Base-by-base conservation (phyloP, 2,113 vertebrate species). In the Xenus cinereus region DNA sequence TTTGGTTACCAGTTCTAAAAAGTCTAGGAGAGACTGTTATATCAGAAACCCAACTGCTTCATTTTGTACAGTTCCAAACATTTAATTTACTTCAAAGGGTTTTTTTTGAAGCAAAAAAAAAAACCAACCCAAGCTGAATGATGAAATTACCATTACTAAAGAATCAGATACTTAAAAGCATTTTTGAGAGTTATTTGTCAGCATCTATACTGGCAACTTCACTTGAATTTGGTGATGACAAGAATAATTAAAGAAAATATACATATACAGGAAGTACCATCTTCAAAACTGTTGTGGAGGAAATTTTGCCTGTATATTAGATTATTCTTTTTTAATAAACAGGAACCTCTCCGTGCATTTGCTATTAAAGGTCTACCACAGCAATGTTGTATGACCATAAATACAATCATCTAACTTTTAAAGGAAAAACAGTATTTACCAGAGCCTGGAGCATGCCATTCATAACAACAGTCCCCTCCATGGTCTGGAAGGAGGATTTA, bases 361-460 rank as follows among this genome's bases (percentile, higher is more conserved):
- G 9, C 33, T 68, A n/a, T 51, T 56, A 51, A 76, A 79, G 11
- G 21, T 39, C 46, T 60, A 30, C 32, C 33, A 14, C 0, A 77
- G 19, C n/a, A 71, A 15, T 39, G 82, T 0, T 3, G 4, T 24
- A 39, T 15, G 10, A 51, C 37, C 48, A 85, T 32, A 78, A 84
- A 82, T 3, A 20, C 9, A 95, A n/a, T 2, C 6, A 8, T 57
- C 4, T 30, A 16, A 33, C 12, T 89, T 51, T 87, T 19, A 56
- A 10, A 23, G 28, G 21, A 81, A 79, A 30, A 86, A 1, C 9
- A 50, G n/a, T 64, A 72, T 68, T 98, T 98, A 99, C 99, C 99
- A 99, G 98, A 66, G 99, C 98, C 97, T 99, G 99, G 79, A 99
- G 98, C 91, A 97, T 98, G 84, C 99, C 99, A 9, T 99, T 99